Evolutionary conservation across 2,113 vertebrate species (phyloP).

Genomic region (Spilogale gracilis): DNA sequence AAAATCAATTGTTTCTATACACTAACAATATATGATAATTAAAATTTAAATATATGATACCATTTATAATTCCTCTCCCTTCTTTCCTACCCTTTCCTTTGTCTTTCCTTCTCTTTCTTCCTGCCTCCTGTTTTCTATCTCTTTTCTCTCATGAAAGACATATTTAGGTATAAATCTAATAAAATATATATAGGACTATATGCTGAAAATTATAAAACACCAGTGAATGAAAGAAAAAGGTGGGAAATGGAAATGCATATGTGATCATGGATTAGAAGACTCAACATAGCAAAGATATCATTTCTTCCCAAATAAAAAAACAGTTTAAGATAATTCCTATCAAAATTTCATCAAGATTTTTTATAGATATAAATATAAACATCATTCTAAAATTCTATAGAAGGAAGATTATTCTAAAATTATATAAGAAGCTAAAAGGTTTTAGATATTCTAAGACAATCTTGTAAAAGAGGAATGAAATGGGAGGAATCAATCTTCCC

Average conservation of each 20-base stretch:
- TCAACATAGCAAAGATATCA: not conserved
- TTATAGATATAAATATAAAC: not conserved
- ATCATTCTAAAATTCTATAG: not conserved
- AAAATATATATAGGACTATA: not conserved
- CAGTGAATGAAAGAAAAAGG: not conserved
- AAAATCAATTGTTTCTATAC: not conserved
- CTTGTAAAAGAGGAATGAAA: not conserved
- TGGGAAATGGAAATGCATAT: not conserved
- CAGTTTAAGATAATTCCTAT: not conserved
- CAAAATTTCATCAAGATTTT: not conserved
- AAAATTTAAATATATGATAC: not conserved
- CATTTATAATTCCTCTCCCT: not conserved
- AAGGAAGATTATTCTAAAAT: not conserved
- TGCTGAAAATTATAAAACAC: not conserved
- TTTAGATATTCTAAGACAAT: not conserved
- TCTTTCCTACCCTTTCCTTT: not conserved
- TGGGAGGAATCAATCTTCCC: not conserved
- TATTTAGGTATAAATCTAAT: conserved; percentile 3
- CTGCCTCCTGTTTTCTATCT: not conserved
- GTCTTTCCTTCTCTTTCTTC: not conserved
- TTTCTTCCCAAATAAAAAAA: not conserved
- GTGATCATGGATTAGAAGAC: not conserved
- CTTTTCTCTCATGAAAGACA: not conserved
- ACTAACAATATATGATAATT: not conserved
- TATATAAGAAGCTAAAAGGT: not conserved